Conservation (phyloP, 2,888 invertebrate species). For the Phaonia tiefii region DNA sequence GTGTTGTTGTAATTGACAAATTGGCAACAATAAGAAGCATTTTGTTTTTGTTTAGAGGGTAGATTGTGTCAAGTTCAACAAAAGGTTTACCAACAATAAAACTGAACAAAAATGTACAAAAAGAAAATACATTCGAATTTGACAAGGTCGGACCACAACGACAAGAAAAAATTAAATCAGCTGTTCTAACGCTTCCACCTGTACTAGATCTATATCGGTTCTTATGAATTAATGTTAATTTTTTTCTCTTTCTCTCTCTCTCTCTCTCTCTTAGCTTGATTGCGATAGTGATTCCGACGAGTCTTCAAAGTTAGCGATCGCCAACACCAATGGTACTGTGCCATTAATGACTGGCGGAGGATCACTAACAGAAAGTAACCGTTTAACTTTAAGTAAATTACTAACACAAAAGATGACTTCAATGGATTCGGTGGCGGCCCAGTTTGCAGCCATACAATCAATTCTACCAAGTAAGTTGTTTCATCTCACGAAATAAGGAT, state of each 20-base stretch:
- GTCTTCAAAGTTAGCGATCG: constrained; percentile 66
- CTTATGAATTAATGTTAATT: constrained; percentile 10
- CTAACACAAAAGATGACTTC: constrained; percentile 82
- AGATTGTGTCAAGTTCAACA: no score
- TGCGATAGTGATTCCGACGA: constrained; percentile 86
- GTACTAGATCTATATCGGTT: no score
- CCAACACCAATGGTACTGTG: constrained; percentile 60
- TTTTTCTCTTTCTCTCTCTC: no score
- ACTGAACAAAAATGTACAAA: no score
- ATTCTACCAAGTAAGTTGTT: constrained; percentile 74
- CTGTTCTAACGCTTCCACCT: no score
- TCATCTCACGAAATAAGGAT: neutral
- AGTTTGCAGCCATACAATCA: constrained; percentile 84
- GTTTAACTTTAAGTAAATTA: constrained; percentile 73
- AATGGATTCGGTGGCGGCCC: constrained; percentile 86
- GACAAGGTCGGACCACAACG: no score
- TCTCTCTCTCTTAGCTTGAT: constrained; percentile 78
- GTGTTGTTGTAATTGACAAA: no score
- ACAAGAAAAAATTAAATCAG: no score
- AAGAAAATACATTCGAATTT: no score
- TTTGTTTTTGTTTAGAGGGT: no score
- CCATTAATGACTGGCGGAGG: constrained; percentile 79
- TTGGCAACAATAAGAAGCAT: no score
- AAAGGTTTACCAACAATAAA: no score
- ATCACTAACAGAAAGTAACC: constrained; percentile 72